Base-by-base conservation (phyloP, 2,888 invertebrate genomes). In the Noctua pronuba region DNA sequence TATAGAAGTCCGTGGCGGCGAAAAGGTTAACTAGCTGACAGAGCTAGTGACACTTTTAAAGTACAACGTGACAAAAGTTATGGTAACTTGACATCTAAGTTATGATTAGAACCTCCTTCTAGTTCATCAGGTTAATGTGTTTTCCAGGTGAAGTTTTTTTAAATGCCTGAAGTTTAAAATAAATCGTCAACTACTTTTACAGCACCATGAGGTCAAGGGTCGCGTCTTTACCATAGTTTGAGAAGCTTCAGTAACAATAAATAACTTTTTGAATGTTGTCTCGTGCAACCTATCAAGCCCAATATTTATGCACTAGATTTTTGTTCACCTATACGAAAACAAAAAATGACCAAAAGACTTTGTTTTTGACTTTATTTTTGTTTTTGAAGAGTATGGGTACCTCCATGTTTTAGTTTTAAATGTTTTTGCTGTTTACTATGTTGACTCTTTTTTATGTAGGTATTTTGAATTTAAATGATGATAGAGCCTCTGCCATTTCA, bases 71-170 rank as follows among this genome's bases (percentile, higher is more conserved):
- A 2, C 38, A 70, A 28, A 68, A n/a, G 18, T 58, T 78, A 68
- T 77, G 21, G 44, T 28, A 38, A 46, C 70, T 46, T 5, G 16
- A 2, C 35, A 38, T 70, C 28, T 31, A 38, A 58, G 70, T 70
- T 58, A 79, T 11, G 46, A n/a, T 79, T 21, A 58, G 16, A 38
- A 46, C 44, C 28, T 46, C 31, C 18, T n/a, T n/a, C n/a, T 55
- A 44, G 35, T 35, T 55, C 52, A 68, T 76, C 69, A 38, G 24
- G 24, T 44, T 69, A 28, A 79, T 69, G 55, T 79, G 24, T 16
- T 18, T 28, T 68, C 41, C 5, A 44, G 28, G 24, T 46, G 21
- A 24, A 1, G 1, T 55, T 52, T 52, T 52, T 55, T 52, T 24
- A n/a, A 11, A 1, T 10, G 8, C 18, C 21, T n/a, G n/a, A n/a